Evolutionary conservation across 2,888 invertebrate genomes (phyloP), one percentile per base, ranked within the genome.

Genomic region (Petrophora chlorosata): DNA sequence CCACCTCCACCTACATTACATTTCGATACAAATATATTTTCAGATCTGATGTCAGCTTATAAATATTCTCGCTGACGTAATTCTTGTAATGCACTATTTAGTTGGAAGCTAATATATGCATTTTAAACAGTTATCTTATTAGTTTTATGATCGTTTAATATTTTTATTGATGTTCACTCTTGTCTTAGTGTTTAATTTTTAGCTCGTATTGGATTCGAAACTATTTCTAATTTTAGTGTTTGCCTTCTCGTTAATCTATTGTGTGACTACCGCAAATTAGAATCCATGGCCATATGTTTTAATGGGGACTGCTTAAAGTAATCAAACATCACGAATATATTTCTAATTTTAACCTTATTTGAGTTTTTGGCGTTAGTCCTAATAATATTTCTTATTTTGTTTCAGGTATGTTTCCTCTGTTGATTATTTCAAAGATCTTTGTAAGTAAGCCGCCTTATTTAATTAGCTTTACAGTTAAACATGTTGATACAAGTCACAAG

Each of bases 41-140:
- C 35, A 9, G 43, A 47, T 44, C 58, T 73, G 73, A 72, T 69
- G 67, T 73, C 70, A 72, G 67, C 52, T 43, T 51, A 42, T 61
- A 63, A 65, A 70, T 68, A 73, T 73, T 69, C 61, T 42, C 30
- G 54, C 53, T 71, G 63, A 66, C 71, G 65, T 66, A 70, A 69
- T 62, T 8, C 9, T 33, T 32, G 53, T 52, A 57, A 53, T 49
- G 55, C 39, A 50, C 34, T 30, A 46, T 56, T 56, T 50, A 52
- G 53, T 52, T 53, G 47, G 29, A 36, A 22, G 23, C 36, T 38
- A 30, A 33, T 43, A 56, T 50, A 46, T 39, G 36, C 43, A 50
- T 56, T 49, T 40, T 46, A 26, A 34, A 44, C 28, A 25, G 26
- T 16, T 45, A 16, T 32, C 16, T 42, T 13, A 48, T 49, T 43